Evolutionary conservation across 2,113 vertebrate genomes (phyloP).

Genomic region (Chaenocephalus aceratus): DNA sequence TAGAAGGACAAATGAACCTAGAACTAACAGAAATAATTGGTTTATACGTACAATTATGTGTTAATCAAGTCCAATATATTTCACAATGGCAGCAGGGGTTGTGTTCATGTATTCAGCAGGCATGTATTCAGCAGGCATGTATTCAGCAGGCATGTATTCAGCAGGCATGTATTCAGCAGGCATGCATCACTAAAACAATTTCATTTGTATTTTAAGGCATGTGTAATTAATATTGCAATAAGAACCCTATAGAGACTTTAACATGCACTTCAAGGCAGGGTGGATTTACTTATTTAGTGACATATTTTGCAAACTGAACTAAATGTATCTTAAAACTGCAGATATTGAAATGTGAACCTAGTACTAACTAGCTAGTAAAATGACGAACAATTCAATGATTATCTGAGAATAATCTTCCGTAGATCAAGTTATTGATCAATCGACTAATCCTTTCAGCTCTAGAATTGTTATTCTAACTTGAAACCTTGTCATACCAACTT

Average conservation of each 20-base stretch:
- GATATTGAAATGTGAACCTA: not conserved
- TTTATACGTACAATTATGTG: not conserved
- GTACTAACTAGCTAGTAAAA: not conserved
- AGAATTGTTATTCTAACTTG: not conserved
- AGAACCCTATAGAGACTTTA: not conserved
- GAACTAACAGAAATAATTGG: not conserved
- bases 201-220: not conserved
- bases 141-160: too few relatives aligned
- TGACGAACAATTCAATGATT: not conserved
- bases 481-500: not conserved
- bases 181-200: too few relatives aligned
- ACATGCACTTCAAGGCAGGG: too few relatives aligned
- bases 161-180: too few relatives aligned
- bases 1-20: not conserved
- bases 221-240: not conserved
- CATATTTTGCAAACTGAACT: not conserved
- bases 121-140: too few relatives aligned
- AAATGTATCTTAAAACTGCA: not conserved
- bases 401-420: not conserved
- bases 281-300: not conserved
- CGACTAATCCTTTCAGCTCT: not conserved
- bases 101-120: constrained; percentile 4
- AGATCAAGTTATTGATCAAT: not conserved
- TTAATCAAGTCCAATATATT: not conserved
- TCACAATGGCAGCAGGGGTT: not conserved